A percentile compares a stretch with the other conserved stretches of the same genome.
These are phyloP conservation scores for Noctilio leporinus DNA, from an alignment of 2,113 vertebrate species.

Conservation along the genomic window DNA sequence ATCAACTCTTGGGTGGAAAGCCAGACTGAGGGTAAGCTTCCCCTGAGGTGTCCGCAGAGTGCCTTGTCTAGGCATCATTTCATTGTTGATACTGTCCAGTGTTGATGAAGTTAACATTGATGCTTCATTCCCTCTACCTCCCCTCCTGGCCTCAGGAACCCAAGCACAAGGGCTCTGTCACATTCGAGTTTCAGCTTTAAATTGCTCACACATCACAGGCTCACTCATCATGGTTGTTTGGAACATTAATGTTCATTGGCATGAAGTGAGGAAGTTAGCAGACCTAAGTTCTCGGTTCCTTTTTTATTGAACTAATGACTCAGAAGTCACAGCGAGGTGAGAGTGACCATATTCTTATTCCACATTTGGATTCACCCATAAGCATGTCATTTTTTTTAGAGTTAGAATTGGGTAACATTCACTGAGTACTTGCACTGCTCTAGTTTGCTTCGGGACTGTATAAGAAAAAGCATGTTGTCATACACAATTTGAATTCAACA, in stretches of 20 bases:
- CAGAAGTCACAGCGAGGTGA: background rate
- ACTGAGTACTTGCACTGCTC: background rate
- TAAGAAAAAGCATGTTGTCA: background rate
- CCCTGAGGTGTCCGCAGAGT: accelerated
- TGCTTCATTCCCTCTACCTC: background rate
- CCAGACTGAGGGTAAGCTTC: conserved; percentile 76
- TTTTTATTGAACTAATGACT: background rate
- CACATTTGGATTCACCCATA: background rate
- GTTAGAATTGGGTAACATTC: background rate
- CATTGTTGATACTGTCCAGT: background rate
- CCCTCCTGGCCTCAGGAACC: background rate
- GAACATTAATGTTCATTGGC: background rate
- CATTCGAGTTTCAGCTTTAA: background rate
- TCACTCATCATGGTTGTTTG: background rate
- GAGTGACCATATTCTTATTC: background rate
- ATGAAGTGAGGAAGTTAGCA: background rate
- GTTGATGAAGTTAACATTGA: background rate
- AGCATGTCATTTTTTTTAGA: background rate
- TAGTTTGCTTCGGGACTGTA: background rate
- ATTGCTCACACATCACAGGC: no score
- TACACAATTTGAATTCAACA: background rate
- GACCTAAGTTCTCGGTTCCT: background rate
- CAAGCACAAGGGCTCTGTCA: background rate
- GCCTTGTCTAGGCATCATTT: background rate
- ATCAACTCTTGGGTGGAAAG: conserved; percentile 79